Conservation (phyloP, 2,888 invertebrate species). For the Oscheius sp. region DNA sequence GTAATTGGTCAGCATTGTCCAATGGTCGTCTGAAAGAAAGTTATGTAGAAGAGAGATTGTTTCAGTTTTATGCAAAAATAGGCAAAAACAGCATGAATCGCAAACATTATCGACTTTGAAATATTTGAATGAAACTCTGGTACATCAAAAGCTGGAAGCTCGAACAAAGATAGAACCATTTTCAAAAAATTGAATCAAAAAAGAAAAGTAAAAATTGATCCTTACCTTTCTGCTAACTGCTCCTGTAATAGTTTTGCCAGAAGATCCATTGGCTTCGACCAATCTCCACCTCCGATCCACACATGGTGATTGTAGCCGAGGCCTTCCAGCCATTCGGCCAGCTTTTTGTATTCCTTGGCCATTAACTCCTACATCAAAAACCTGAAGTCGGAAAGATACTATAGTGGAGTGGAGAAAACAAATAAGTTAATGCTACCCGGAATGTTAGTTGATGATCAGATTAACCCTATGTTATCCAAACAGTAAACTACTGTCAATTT, state of each 20-base stretch:
- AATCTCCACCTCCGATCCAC: constrained; percentile 42
- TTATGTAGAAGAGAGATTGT: not conserved
- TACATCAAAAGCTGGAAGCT: too few species aligned
- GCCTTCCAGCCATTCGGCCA: constrained; percentile 40
- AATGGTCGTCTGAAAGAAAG: constrained; percentile 23
- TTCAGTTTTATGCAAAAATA: too few species aligned
- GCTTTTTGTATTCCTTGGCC: constrained; percentile 32
- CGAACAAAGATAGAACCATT: too few species aligned
- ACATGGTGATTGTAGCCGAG: constrained; percentile 37
- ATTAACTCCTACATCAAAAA: not conserved
- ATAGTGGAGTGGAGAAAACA: too few species aligned
- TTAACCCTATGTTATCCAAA: too few species aligned
- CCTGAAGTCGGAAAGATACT: not conserved
- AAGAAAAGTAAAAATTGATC: too few species aligned
- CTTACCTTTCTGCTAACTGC: constrained; percentile 35
- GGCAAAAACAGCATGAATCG: too few species aligned
- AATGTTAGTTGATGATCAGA: too few species aligned
- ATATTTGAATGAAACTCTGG: too few species aligned
- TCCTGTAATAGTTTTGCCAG: constrained; percentile 37
- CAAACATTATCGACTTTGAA: too few species aligned
- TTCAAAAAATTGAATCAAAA: not conserved
- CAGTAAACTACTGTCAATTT: too few species aligned
- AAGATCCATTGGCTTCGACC: constrained; percentile 41
- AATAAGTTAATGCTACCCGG: too few species aligned
- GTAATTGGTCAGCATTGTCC: not conserved